A percentile compares a stretch with the other conserved stretches of the same genome.
phyloP scores from a whole-genome alignment of 2,888 invertebrate species.

The Lasioglossum oenotherae region DNA sequence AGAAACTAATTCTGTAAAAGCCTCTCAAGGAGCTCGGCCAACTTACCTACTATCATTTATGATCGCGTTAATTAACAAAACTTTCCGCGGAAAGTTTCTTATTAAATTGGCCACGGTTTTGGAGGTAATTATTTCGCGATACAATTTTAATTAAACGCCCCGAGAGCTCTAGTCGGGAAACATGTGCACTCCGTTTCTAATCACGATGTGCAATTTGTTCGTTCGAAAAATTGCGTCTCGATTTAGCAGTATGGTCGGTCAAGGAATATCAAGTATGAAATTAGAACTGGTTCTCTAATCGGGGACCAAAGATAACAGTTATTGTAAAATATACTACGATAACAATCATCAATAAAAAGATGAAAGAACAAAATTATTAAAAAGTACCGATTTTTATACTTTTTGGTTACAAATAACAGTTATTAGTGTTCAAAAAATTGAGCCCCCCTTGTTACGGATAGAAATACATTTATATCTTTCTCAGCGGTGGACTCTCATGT shows the following conservation, averaged over 20 bases:
- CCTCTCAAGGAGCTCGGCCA: background rate
- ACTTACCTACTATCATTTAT: constrained; percentile 36
- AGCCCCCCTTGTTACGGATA: no score
- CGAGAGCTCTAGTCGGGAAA: background rate
- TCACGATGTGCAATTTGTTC: background rate
- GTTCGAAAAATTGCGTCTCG: background rate
- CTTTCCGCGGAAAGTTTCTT: constrained; percentile 15
- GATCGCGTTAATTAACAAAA: constrained; percentile 45
- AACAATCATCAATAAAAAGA: no score
- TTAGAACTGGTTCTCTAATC: background rate
- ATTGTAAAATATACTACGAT: no score
- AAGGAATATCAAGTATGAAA: background rate
- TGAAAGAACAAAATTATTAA: no score
- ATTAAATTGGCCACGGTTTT: constrained; percentile 36
- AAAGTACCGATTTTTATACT: no score
- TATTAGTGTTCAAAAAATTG: no score
- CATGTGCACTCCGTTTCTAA: background rate
- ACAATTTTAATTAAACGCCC: constrained; percentile 35
- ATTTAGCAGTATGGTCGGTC: background rate
- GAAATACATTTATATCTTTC: no score
- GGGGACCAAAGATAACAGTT: no score
- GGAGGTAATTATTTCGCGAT: constrained; percentile 31
- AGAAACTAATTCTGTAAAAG: constrained; percentile 43
- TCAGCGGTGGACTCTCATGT: no score
- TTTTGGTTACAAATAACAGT: no score